A percentile compares a stretch with the other conserved stretches of the same genome.
These are phyloP conservation scores for Pipistrellus kuhlii DNA, from an alignment of 2,797 vertebrate species.

Conservation along the genomic window DNA sequence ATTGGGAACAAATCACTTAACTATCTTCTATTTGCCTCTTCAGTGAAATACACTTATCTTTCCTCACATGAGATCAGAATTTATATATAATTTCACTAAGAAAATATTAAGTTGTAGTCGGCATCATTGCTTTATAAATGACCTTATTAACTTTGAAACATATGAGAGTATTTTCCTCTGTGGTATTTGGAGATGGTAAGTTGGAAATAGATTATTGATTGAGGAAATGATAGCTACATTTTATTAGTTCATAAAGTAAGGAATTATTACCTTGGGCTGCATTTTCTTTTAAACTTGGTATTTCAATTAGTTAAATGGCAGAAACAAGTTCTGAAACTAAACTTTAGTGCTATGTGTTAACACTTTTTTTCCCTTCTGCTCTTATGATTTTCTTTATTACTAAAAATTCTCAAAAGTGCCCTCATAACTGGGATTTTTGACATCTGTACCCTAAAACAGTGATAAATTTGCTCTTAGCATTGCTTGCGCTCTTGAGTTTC, in stretches of 20 bases:
- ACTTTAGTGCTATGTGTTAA: not conserved
- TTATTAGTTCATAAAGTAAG: constrained; percentile 57
- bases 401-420: not conserved
- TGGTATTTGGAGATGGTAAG: constrained; percentile 20
- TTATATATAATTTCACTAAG: constrained; percentile 31
- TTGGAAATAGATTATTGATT: constrained; percentile 49
- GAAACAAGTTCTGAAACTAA: constrained; percentile 28
- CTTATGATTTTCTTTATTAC: not conserved
- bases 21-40: not conserved
- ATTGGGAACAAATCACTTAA: constrained; percentile 32
- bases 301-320: constrained; percentile 42
- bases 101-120: constrained; percentile 20
- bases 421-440: not conserved
- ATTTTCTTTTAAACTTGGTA: constrained; percentile 48
- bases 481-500: not conserved
- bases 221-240: constrained; percentile 42
- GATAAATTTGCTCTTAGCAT: not conserved
- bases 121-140: constrained; percentile 50
- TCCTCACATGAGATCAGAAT: constrained; percentile 7
- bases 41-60: constrained; percentile 29
- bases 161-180: constrained; percentile 14
- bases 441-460: not conserved
- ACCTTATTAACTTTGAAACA: constrained; percentile 42
- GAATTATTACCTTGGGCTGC: constrained; percentile 38
- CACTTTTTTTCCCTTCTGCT: not conserved